These are phyloP conservation scores for Dicycla oo DNA, from an alignment of 2,888 invertebrate species.

Conservation along the genomic window DNA sequence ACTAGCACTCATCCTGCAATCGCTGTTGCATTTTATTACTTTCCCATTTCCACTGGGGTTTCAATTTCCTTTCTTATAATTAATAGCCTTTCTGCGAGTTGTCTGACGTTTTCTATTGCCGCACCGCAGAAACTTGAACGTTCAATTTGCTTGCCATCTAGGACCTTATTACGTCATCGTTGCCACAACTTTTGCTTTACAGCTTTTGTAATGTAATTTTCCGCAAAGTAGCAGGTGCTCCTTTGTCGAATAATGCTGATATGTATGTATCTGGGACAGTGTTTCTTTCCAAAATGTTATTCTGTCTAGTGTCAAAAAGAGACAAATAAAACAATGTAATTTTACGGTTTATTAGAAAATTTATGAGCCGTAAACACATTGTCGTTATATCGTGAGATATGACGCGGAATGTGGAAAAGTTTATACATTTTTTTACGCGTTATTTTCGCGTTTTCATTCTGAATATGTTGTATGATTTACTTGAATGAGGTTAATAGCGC, in stretches of 20 bases:
- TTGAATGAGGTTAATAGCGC: constrained; percentile 32
- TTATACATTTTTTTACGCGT: constrained; percentile 57
- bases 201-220: constrained; percentile 48
- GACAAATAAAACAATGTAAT: constrained; percentile 74
- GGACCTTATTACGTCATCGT: constrained; percentile 73
- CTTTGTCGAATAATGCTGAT: constrained; percentile 35
- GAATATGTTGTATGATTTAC: constrained; percentile 58
- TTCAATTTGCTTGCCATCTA: constrained; percentile 83
- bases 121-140: constrained; percentile 82
- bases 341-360: constrained; percentile 83
- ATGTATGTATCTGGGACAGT: neutral
- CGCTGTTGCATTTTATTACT: constrained; percentile 90
- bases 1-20: constrained; percentile 86
- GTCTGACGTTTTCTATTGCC: constrained; percentile 85
- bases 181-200: constrained; percentile 52
- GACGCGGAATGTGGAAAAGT: constrained; percentile 74
- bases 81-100: constrained; percentile 87
- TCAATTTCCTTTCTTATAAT: constrained; percentile 90
- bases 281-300: constrained; percentile 20
- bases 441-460: constrained; percentile 48
- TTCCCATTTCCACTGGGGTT: constrained; percentile 90
- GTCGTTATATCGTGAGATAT: constrained; percentile 78
- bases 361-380: constrained; percentile 83
- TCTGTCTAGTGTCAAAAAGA: constrained; percentile 50
- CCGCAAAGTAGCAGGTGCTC: constrained; percentile 17